Conservation (phyloP, 2,797 vertebrate species). For the Phalloptychus januarius region DNA sequence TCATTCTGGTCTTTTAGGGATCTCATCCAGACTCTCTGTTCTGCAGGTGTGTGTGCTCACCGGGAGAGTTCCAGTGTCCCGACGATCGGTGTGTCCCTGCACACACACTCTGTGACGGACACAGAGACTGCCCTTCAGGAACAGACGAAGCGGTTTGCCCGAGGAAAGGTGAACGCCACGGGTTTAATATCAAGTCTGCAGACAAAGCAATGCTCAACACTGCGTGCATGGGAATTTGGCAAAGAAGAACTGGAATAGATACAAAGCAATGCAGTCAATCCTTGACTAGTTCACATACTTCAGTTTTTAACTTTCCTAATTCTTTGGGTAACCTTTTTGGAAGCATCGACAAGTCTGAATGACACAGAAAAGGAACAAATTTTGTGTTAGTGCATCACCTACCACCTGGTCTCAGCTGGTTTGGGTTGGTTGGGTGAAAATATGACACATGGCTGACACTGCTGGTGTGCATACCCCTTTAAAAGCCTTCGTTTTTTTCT, state of each 20-base stretch:
- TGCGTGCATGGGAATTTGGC: background rate
- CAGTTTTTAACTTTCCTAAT: background rate
- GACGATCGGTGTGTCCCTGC: slow-evolving; percentile 77
- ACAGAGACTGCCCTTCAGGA: slow-evolving; percentile 81
- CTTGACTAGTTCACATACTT: background rate
- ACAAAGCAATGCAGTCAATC: background rate
- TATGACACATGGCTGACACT: background rate
- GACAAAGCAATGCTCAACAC: background rate
- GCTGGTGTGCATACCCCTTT: background rate
- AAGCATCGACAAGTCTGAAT: background rate
- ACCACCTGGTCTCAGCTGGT: background rate
- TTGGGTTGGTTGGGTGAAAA: background rate
- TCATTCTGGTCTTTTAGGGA: background rate
- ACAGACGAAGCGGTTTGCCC: slow-evolving; percentile 86
- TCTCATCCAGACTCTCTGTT: background rate
- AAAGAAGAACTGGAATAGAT: background rate
- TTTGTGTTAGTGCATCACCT: background rate
- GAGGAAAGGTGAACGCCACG: slow-evolving; percentile 73
- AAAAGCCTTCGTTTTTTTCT: background rate
- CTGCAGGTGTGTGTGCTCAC: slow-evolving; percentile 80
- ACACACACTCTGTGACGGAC: slow-evolving; percentile 83
- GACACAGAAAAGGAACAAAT: background rate
- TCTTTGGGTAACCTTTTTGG: background rate
- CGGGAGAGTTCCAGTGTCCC: slow-evolving; percentile 84
- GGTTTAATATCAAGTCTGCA: no score